Conservation (phyloP, 2,113 vertebrate species). For the Daphoenositta chrysoptera region DNA sequence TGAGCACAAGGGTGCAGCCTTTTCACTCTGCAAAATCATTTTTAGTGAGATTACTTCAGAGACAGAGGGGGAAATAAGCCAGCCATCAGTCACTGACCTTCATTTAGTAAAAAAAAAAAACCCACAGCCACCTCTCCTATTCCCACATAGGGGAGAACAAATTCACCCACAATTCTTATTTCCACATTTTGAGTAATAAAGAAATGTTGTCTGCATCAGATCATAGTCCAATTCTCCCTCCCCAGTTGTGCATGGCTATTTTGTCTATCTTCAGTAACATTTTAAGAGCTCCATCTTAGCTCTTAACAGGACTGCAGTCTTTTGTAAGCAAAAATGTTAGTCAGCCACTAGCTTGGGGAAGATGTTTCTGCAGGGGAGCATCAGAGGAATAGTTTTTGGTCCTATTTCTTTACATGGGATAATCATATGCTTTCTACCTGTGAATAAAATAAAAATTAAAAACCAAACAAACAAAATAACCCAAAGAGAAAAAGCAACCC, state of each 20-base stretch:
- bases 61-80: neutral
- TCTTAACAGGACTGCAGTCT: neutral
- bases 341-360: neutral
- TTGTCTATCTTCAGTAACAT: neutral
- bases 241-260: neutral
- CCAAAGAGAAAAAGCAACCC: neutral
- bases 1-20: neutral
- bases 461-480: neutral
- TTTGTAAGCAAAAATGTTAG: neutral
- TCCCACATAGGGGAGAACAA: neutral
- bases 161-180: neutral
- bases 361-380: neutral
- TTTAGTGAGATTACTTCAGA: neutral
- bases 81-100: neutral
- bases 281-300: neutral
- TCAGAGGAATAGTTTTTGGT: neutral
- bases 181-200: neutral
- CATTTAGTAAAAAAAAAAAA: neutral
- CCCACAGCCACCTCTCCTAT: neutral
- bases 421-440: neutral
- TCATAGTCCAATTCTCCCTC: neutral
- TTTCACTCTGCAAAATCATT: neutral
- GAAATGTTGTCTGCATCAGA: neutral
- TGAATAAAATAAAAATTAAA: neutral
- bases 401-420: neutral